Evolutionary conservation across 2,888 invertebrate genomes (phyloP).

Genomic region (Perithous albicinctus): DNA sequence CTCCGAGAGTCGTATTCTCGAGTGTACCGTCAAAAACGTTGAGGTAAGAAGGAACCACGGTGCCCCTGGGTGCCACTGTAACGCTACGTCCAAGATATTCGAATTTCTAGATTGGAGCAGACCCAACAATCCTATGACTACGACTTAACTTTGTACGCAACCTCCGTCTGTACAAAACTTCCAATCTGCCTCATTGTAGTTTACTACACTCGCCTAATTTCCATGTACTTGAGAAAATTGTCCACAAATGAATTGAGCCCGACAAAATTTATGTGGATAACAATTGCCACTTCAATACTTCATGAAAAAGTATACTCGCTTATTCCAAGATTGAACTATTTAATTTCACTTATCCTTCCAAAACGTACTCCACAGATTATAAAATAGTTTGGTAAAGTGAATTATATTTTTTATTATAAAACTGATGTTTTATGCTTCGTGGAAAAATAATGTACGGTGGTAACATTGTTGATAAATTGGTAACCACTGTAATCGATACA

Average conservation of each 20-base stretch:
- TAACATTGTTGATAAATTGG: not conserved
- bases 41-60: slow-evolving; percentile 57
- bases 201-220: slow-evolving; percentile 43
- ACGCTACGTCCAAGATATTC: slow-evolving; percentile 54
- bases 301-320: not conserved
- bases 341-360: not conserved
- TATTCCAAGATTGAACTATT: not conserved
- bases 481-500: not conserved
- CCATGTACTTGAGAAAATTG: slow-evolving; percentile 30
- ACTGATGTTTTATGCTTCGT: not conserved
- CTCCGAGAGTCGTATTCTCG: slow-evolving; percentile 43
- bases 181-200: slow-evolving; percentile 53
- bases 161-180: slow-evolving; percentile 39
- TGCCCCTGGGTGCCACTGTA: slow-evolving; percentile 61
- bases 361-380: not conserved
- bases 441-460: not conserved
- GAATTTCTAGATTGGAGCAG: slow-evolving; percentile 64
- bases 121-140: slow-evolving; percentile 12
- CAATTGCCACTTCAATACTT: slow-evolving; percentile 25
- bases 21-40: slow-evolving; percentile 50
- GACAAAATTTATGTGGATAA: not conserved
- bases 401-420: not conserved
- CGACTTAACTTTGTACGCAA: slow-evolving; percentile 13
- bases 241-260: slow-evolving; percentile 13
- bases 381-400: not conserved